phyloP scores from a whole-genome alignment of 2,888 invertebrate genomes.

The Ctenicera cuprea region DNA sequence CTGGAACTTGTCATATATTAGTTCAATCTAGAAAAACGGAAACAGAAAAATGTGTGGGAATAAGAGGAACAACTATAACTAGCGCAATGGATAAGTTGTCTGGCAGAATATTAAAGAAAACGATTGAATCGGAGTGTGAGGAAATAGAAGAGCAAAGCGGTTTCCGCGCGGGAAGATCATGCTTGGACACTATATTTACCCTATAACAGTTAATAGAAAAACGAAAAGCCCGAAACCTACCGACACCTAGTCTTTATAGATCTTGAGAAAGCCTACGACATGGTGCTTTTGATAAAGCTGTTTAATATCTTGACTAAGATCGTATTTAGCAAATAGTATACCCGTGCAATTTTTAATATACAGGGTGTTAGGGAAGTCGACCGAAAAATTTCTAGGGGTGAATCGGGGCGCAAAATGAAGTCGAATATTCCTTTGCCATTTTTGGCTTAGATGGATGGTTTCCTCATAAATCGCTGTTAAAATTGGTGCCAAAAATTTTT shows the following conservation, averaged over 20 bases:
- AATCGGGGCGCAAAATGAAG: too few relatives aligned
- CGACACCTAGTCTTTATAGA: too few relatives aligned
- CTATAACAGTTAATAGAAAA: too few relatives aligned
- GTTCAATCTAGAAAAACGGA: conserved; percentile 47
- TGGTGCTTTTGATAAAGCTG: not conserved
- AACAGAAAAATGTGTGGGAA: conserved; percentile 39
- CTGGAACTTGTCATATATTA: conserved; percentile 45
- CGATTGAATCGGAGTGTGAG: not conserved
- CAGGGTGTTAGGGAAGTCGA: too few relatives aligned
- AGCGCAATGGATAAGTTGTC: conserved; percentile 13
- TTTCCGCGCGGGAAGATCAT: conserved; percentile 4
- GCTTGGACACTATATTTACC: too few relatives aligned
- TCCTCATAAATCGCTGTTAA: too few relatives aligned
- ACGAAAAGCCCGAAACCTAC: conserved; percentile 6
- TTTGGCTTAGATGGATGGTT: too few relatives aligned
- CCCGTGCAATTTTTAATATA: not conserved
- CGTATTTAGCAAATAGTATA: not conserved
- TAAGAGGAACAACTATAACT: conserved; percentile 28
- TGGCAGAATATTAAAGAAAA: not conserved
- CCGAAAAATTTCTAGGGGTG: too few relatives aligned
- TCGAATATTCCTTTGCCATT: too few relatives aligned
- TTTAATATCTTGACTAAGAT: not conserved
- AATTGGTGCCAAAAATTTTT: too few relatives aligned
- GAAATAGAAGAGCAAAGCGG: conserved; percentile 8
- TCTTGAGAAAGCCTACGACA: conserved; percentile 1